Conservation (phyloP, 1,140 invertebrate genomes). For the Archivesica marissinica region DNA sequence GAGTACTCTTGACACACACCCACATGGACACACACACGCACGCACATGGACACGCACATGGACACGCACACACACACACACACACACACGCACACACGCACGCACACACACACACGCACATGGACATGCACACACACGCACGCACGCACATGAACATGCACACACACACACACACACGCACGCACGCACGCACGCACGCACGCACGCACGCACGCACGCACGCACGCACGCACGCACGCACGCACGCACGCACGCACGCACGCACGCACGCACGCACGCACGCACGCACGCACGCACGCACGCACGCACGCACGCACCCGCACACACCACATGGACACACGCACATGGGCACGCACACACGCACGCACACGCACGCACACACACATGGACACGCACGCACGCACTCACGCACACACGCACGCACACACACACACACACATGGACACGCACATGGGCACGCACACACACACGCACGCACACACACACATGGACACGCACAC, state of each 20-base stretch:
- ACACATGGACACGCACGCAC: too few relatives aligned
- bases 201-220: neutral
- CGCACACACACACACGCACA: neutral
- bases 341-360: too few relatives aligned
- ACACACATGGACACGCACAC: too few relatives aligned
- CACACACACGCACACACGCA: neutral
- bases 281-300: neutral
- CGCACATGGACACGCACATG: too few relatives aligned
- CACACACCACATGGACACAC: too few relatives aligned
- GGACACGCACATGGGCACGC: too few relatives aligned
- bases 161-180: conserved; percentile 9
- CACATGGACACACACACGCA: neutral
- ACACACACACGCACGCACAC: too few relatives aligned
- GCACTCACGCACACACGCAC: too few relatives aligned
- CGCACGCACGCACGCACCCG: too few relatives aligned
- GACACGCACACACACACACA: neutral
- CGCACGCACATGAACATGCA: neutral
- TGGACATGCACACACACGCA: neutral
- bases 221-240: neutral
- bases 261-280: neutral
- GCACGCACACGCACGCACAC: too few relatives aligned
- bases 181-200: neutral
- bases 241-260: neutral
- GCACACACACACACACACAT: too few relatives aligned
- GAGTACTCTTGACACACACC: neutral